These are phyloP conservation scores for Manduca sexta DNA, from an alignment of 1,140 invertebrate genomes.

Conservation along the genomic window DNA sequence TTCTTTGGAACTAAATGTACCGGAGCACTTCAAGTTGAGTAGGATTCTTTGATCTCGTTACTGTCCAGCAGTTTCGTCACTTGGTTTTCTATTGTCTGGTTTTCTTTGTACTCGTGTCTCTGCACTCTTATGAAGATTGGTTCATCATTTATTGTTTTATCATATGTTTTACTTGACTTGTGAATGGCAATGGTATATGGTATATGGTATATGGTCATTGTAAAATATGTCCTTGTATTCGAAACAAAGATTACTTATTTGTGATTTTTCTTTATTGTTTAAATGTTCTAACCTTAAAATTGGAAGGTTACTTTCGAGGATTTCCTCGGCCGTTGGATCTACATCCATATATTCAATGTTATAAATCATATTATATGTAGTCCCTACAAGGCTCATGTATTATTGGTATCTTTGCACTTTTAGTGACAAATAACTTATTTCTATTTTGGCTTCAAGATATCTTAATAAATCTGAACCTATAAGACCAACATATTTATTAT, in stretches of 20 bases:
- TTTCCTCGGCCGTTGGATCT: no score
- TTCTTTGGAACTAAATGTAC: slow-evolving; percentile 12
- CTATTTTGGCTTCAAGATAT: background rate
- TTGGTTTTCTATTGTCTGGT: slow-evolving; percentile 3
- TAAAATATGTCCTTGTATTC: slow-evolving; percentile 3
- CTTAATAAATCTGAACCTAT: slow-evolving; percentile 3
- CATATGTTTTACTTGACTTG: background rate
- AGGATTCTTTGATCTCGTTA: background rate
- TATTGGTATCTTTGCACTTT: background rate
- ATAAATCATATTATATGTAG: no score
- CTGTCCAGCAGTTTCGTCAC: slow-evolving; percentile 3
- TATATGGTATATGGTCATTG: background rate
- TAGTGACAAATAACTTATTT: background rate
- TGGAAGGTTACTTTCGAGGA: background rate
- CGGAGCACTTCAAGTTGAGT: slow-evolving; percentile 8
- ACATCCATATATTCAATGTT: no score
- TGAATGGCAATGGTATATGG: background rate
- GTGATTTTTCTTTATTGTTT: background rate
- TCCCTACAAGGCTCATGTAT: background rate
- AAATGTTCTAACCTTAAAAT: background rate
- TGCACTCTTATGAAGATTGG: slow-evolving; percentile 3
- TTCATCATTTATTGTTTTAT: background rate
- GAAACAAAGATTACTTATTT: background rate
- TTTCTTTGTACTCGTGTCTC: background rate
- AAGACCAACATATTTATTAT: background rate